A percentile compares a stretch with the other conserved stretches of the same genome.
Conservation (phyloP, 2,888 invertebrate genomes). For the Cremastinae sp. region DNA sequence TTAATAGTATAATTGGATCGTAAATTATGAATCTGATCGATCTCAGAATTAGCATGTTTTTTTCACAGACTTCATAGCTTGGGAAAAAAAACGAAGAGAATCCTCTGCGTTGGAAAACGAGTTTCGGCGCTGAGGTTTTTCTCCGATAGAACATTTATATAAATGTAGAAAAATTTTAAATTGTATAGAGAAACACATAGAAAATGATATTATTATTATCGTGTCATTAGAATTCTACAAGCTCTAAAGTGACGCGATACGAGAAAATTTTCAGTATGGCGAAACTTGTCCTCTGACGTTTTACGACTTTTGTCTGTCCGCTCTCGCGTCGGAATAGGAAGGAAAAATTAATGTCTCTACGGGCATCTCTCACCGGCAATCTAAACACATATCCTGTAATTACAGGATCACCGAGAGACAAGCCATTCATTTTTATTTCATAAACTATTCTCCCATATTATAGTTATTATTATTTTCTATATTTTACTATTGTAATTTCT, state of each 20-base stretch:
- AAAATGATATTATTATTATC: conserved; percentile 11
- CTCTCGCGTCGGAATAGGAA: conserved; percentile 11
- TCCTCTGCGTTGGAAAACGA: conserved; percentile 15
- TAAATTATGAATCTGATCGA: conserved; percentile 6
- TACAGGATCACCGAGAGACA: conserved; percentile 32
- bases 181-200: neutral
- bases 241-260: conserved; percentile 15
- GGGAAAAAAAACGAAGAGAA: neutral
- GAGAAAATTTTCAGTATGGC: conserved; percentile 13
- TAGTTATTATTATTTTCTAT: conserved; percentile 29
- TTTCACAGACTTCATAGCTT: neutral
- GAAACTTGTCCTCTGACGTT: conserved; percentile 32
- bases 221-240: conserved; percentile 36
- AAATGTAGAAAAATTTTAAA: neutral
- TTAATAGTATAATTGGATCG: neutral
- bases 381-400: conserved; percentile 29
- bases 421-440: conserved; percentile 36
- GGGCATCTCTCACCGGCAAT: neutral
- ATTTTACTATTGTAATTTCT: neutral
- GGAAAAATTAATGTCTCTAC: neutral
- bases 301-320: conserved; percentile 29
- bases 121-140: conserved; percentile 27
- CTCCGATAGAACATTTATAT: conserved; percentile 21
- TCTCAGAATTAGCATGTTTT: conserved; percentile 17
- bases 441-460: conserved; percentile 12